phyloP scores from a whole-genome alignment of 1,140 invertebrate species.

The Anadara kagoshimensis region DNA sequence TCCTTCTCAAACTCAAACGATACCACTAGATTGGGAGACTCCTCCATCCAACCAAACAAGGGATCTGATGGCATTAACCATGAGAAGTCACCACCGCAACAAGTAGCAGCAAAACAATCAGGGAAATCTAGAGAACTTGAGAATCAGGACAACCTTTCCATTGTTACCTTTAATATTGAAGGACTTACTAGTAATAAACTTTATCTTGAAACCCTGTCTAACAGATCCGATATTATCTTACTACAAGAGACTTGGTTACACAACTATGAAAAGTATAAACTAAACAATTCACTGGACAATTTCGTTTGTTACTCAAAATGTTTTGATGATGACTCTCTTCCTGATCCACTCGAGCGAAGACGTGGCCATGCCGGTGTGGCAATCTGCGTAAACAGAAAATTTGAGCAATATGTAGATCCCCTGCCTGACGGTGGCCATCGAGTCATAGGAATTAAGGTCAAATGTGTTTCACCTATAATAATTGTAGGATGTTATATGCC shows the following conservation, averaged over 20 bases:
- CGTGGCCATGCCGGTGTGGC: slow-evolving; percentile 6
- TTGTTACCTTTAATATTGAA: slow-evolving; percentile 10
- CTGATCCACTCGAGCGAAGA: neutral
- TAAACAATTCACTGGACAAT: neutral
- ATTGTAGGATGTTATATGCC: too few species aligned
- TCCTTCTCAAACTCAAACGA: neutral
- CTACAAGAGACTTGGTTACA: slow-evolving; percentile 1
- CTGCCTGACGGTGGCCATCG: too few species aligned
- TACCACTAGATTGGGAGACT: neutral
- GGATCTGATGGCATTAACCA: too few species aligned
- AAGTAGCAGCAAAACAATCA: neutral
- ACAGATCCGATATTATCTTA: slow-evolving; percentile 17
- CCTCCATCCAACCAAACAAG: too few species aligned
- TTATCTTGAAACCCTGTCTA: too few species aligned
- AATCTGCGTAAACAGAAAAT: too few species aligned
- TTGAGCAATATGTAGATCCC: too few species aligned
- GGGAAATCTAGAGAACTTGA: neutral
- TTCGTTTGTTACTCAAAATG: neutral
- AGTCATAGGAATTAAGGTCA: too few species aligned
- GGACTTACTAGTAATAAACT: too few species aligned
- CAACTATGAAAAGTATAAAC: slow-evolving; percentile 1
- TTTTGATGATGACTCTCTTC: neutral
- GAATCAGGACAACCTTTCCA: neutral
- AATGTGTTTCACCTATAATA: too few species aligned
- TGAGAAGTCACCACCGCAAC: too few species aligned